Conservation (phyloP, 1,140 invertebrate genomes). For the Euwallacea fornicatus region DNA sequence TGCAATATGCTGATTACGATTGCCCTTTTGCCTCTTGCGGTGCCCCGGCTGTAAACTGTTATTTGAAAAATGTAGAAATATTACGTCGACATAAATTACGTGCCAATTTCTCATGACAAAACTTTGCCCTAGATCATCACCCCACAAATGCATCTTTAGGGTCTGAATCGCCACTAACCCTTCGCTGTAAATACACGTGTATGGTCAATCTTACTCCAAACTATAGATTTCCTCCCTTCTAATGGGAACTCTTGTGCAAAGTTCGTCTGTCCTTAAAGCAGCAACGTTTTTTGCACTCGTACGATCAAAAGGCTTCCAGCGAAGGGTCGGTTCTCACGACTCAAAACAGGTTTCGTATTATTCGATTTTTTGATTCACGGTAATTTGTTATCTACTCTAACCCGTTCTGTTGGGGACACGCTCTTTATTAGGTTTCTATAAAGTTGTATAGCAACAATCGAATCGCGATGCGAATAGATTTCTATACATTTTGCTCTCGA, state of each 20-base stretch:
- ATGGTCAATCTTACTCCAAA: neutral
- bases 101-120: neutral
- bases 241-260: constrained; percentile 19
- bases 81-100: neutral
- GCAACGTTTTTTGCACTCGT: constrained; percentile 24
- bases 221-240: constrained; percentile 4
- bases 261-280: constrained; percentile 4
- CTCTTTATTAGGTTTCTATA: neutral
- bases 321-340: constrained; percentile 24
- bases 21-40: constrained; percentile 39
- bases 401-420: constrained; percentile 10
- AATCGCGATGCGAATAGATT: no score
- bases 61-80: neutral
- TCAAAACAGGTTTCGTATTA: constrained; percentile 13
- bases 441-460: no score
- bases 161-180: neutral
- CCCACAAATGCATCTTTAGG: neutral
- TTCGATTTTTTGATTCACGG: constrained; percentile 29
- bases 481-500: no score
- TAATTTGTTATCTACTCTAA: constrained; percentile 31
- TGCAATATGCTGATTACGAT: constrained; percentile 37
- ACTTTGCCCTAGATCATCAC: neutral
- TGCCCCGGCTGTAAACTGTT: constrained; percentile 28
- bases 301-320: constrained; percentile 8
- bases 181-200: constrained; percentile 2